Percentiles rank a stretch among this genome's conserved stretches.
These are phyloP conservation scores for Caranx ignobilis DNA, from an alignment of 2,113 vertebrate genomes.

Conservation along the genomic window DNA sequence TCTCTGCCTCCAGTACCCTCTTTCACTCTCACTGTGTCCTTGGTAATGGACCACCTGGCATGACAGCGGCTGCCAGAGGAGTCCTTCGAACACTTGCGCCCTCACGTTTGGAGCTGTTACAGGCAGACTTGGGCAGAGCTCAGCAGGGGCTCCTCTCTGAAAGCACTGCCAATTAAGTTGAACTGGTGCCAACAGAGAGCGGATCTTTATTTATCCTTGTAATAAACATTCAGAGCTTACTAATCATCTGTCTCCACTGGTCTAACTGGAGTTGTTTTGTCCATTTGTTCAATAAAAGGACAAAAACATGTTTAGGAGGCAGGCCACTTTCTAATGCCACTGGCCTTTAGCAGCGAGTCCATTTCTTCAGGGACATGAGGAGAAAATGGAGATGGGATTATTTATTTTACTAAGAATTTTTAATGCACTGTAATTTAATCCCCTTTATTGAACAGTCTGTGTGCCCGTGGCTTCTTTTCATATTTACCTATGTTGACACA, in stretches of 20 bases:
- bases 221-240: constrained; percentile 76
- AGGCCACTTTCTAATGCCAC: constrained; percentile 27
- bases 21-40: constrained; percentile 63
- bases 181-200: constrained; percentile 72
- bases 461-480: constrained; percentile 11
- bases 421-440: not conserved
- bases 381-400: constrained; percentile 13
- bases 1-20: constrained; percentile 61
- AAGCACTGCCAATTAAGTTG: constrained; percentile 81
- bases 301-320: constrained; percentile 39
- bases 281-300: constrained; percentile 65
- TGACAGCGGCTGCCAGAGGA: constrained; percentile 66
- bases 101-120: constrained; percentile 72
- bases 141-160: constrained; percentile 72
- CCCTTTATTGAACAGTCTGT: not conserved
- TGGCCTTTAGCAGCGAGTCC: constrained; percentile 17
- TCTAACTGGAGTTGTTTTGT: constrained; percentile 63
- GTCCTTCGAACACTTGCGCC: constrained; percentile 67
- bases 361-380: constrained; percentile 27
- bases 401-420: constrained; percentile 19
- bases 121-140: constrained; percentile 69
- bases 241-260: constrained; percentile 71
- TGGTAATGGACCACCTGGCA: constrained; percentile 80
- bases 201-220: constrained; percentile 79
- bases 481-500: not conserved